A percentile compares a stretch with the other conserved stretches of the same genome.
These are phyloP conservation scores for Machaerirhynchus nigripectus DNA, from an alignment of 2,113 vertebrate genomes.

Conservation along the genomic window DNA sequence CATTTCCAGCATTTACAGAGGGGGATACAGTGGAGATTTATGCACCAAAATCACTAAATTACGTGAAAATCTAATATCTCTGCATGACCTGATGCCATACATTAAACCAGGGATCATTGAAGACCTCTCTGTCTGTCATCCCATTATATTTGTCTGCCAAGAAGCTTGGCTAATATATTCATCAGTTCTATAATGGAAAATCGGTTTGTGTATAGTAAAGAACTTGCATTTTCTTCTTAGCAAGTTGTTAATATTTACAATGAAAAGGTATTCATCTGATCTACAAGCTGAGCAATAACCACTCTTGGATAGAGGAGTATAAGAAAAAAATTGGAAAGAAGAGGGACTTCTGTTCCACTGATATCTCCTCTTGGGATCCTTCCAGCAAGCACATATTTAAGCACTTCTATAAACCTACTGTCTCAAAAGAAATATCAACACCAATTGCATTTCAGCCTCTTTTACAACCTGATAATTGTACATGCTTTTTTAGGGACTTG, in stretches of 20 bases:
- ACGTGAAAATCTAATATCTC: neutral
- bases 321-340: neutral
- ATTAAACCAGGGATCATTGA: neutral
- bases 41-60: neutral
- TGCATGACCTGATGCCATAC: neutral
- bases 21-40: neutral
- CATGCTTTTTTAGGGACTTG: neutral
- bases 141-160: neutral
- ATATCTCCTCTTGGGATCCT: neutral
- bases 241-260: neutral
- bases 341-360: neutral
- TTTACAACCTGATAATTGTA: conserved; percentile 34
- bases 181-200: neutral
- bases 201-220: neutral
- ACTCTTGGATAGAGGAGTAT: neutral
- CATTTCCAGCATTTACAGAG: neutral
- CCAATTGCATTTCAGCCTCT: conserved; percentile 1
- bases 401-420: neutral
- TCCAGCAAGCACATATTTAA: conserved; percentile 14
- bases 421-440: conserved; percentile 9
- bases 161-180: neutral
- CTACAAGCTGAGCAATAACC: neutral
- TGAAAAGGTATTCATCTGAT: neutral
- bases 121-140: neutral
- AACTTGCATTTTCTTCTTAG: neutral